phyloP scores from a whole-genome alignment of 2,888 invertebrate genomes.

The Platycheirus albimanus region DNA sequence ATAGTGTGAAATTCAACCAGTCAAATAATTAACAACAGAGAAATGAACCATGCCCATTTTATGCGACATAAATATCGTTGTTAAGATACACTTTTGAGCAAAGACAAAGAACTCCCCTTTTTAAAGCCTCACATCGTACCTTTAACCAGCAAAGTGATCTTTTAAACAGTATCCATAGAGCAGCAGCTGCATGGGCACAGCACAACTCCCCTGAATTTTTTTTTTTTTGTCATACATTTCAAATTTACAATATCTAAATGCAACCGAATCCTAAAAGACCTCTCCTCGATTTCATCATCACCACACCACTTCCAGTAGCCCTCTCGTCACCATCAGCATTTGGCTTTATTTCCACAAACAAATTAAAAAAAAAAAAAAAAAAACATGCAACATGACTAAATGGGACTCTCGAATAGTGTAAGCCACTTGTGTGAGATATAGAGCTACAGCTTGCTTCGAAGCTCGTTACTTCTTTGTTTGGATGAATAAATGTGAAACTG shows the following conservation, averaged over 20 bases:
- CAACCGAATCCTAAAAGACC: constrained; percentile 21
- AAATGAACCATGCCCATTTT: constrained; percentile 26
- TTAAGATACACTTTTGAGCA: constrained; percentile 13
- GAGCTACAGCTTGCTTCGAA: constrained; percentile 22
- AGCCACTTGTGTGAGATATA: constrained; percentile 44
- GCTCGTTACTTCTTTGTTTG: constrained; percentile 38
- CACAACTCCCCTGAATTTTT: constrained; percentile 11
- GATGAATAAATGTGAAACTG: constrained; percentile 33
- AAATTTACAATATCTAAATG: constrained; percentile 14
- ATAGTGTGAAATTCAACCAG: constrained; percentile 15
- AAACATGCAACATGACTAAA: constrained; percentile 61
- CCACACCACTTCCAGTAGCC: constrained; percentile 28
- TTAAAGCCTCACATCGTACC: neutral
- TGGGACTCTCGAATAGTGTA: constrained; percentile 56
- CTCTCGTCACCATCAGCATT: constrained; percentile 27
- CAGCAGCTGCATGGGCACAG: constrained; percentile 34
- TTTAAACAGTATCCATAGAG: constrained; percentile 9
- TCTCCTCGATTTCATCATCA: constrained; percentile 54
- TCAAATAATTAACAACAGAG: constrained; percentile 8
- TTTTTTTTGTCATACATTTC: constrained; percentile 31
- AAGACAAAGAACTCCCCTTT: constrained; percentile 1
- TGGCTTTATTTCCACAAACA: constrained; percentile 4
- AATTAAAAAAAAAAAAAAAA: constrained; percentile 23
- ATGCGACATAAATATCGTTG: constrained; percentile 8
- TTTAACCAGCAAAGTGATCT: constrained; percentile 3